These are phyloP conservation scores for Tautogolabrus adspersus DNA, from an alignment of 2,113 vertebrate species.

Conservation along the genomic window DNA sequence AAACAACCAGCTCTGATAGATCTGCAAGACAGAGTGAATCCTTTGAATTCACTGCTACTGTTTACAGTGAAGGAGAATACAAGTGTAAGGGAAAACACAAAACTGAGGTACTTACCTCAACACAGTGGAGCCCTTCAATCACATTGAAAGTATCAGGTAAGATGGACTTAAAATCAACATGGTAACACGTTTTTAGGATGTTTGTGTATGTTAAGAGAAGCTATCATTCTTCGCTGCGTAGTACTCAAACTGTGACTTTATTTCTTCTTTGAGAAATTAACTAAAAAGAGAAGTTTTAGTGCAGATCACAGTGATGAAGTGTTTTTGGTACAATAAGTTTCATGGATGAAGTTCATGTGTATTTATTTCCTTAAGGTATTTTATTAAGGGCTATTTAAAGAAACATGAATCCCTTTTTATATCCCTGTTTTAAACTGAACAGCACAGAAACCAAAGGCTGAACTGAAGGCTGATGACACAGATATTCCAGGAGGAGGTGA, in stretches of 20 bases:
- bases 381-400: too few relatives aligned
- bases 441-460: background rate
- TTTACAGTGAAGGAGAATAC: constrained; percentile 2
- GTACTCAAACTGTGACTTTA: too few relatives aligned
- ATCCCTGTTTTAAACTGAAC: background rate
- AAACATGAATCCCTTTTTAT: too few relatives aligned
- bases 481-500: background rate
- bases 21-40: background rate
- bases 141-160: background rate
- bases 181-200: background rate
- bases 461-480: background rate
- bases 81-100: background rate
- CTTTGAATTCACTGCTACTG: background rate
- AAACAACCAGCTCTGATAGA: background rate
- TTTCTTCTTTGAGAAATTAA: too few relatives aligned
- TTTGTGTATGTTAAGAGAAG: too few relatives aligned
- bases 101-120: background rate
- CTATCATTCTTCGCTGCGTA: too few relatives aligned
- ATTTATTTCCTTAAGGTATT: too few relatives aligned
- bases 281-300: too few relatives aligned
- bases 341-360: too few relatives aligned
- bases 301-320: too few relatives aligned
- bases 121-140: background rate
- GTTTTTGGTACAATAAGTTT: too few relatives aligned
- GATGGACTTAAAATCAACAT: background rate